Percentiles rank a stretch among this genome's conserved stretches.
Evolutionary conservation across 2,888 invertebrate genomes (phyloP).

Genomic region (Eilema sororculum): DNA sequence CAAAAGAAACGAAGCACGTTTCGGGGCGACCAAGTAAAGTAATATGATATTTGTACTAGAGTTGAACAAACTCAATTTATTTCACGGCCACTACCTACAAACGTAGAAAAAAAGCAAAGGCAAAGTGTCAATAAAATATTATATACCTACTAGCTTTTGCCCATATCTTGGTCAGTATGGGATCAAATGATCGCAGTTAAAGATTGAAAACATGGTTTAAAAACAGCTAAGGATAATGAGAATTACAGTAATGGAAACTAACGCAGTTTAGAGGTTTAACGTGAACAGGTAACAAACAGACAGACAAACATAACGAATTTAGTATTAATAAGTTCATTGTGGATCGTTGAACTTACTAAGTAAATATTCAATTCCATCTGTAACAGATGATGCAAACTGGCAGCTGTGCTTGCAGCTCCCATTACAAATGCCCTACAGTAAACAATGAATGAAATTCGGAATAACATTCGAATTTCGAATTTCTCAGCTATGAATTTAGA

Average conservation of each 20-base stretch:
- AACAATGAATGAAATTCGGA: not conserved
- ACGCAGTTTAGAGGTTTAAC: not conserved
- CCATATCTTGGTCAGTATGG: not conserved
- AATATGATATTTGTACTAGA: slow-evolving; percentile 41
- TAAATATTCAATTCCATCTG: not conserved
- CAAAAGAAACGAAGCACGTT: slow-evolving; percentile 46
- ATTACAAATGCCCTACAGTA: not conserved
- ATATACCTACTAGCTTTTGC: not conserved
- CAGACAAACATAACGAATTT: not conserved
- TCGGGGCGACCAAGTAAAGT: slow-evolving; percentile 38
- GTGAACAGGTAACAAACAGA: not conserved
- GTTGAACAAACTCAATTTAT: slow-evolving; percentile 45
- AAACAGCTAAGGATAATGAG: not conserved
- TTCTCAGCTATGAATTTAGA: not conserved
- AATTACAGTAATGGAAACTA: no score
- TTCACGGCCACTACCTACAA: slow-evolving; percentile 19
- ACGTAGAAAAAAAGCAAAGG: not conserved
- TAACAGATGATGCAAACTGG: not conserved
- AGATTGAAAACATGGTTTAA: not conserved
- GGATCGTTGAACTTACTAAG: not conserved
- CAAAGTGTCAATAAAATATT: not conserved
- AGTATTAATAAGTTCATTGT: not conserved
- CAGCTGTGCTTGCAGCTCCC: not conserved
- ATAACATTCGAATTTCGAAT: not conserved
- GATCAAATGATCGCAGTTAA: not conserved